Base-by-base conservation (phyloP, 2,797 vertebrate species). In the Sebastes cheni region DNA sequence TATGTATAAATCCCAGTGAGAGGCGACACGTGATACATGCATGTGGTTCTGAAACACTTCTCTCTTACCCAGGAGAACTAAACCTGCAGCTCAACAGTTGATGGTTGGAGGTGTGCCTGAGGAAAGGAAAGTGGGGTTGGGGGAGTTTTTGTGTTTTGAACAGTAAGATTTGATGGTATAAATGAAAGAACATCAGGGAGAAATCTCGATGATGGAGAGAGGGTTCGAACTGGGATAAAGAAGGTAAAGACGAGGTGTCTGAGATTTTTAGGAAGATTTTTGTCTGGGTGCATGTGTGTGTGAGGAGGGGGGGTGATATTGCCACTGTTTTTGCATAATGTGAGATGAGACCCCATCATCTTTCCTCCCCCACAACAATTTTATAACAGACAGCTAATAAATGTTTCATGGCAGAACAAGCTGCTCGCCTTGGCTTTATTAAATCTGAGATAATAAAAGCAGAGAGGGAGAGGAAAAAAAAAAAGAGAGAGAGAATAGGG, bases 301-400 rank as follows among this genome's bases (percentile, higher is more conserved):
- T 39, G 60, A 70, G 72, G 52, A 23, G 77, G 55, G 62, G 79
- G 82, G 61, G 80, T 86, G 80, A 94, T 96, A 96, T 96, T 96
- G 95, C 94, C 92, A 94, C 94, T 95, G 91, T 95, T 96, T 96
- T 96, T 96, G 95, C 96, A 97, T 97, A 97, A 96, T 96, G 95
- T 94, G 94, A 94, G 94, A 96, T 96, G 95, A 97, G 95, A 95
- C 95, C 95, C 95, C 94, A 93, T 94, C 91, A 93, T 94, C 93
- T 94, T 93, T 88, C 92, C 93, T 94, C 93, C 93, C 93, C 96
- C 95, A 96, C 96, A 96, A 96, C 95, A 97, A 97, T 97, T 97
- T 97, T 96, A 97, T 97, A 97, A 98, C 96, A 97, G 96, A 92
- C 96, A 93, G 96, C 97, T 97, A 97, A 97, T 97, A 97, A 97